Base-by-base conservation (phyloP, 1,140 invertebrate genomes). In the Papilio dardanus region DNA sequence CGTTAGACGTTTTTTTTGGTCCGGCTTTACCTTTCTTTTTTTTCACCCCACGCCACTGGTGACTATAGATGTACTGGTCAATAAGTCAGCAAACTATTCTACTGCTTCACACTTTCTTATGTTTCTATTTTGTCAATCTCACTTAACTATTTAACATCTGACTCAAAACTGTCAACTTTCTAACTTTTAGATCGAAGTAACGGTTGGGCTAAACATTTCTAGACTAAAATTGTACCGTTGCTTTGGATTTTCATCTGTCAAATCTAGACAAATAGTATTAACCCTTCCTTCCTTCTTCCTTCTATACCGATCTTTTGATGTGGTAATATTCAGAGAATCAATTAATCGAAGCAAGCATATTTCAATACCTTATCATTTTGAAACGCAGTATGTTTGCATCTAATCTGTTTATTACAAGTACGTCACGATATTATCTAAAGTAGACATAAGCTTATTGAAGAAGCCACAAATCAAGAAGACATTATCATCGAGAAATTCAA, bases 381-480 rank as follows among this genome's bases (percentile, higher is more conserved):
- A 24, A 54, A 12, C 50, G 21, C 14, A 54, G 21, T 21, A 24
- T 24, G 3, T 16, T 21, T 54, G 19, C 21, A 54, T 24, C 21
- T 54, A 24, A 54, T 54, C 50, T 54, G 19, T 24, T 3, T 24
- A 24, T 24, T 12, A 54, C 5, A 24, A 54, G 5, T 24, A 54
- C 50, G 21, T 54, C 50, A 54, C 50, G 8, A 24, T 24, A 54
- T 54, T 24, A 54, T 54, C 50, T 54, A 12, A 24, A 21, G 50
- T 54, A 54, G 21, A 54, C 10, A 24, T 54, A 54, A 54, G 21
- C 19, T 24, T 19, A 46, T 54, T 54, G 10, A 24, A 54, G 19
- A 54, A 54, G 50, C 50, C 19, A 24, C 10, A 54, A 54, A 54
- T 54, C 50, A 54, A 54, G 16, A 12, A 54, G 50, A 54, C 50